phyloP scores from a whole-genome alignment of 2,888 invertebrate species.

The Troides aeacus region DNA sequence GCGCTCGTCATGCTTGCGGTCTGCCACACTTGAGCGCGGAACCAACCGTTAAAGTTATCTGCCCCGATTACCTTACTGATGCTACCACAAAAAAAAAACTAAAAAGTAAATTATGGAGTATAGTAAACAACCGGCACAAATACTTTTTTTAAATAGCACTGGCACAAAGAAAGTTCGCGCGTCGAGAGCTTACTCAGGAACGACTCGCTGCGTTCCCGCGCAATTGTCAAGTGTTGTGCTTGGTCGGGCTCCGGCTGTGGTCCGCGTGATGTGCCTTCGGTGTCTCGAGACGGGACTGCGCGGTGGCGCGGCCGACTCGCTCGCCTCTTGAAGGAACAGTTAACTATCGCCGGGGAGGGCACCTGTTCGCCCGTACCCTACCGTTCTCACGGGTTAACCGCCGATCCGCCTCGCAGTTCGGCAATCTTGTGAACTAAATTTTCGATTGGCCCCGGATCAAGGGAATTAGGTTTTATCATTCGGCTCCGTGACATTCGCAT shows the following conservation, averaged over 20 bases:
- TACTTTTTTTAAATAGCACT: conserved; percentile 36
- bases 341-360: conserved; percentile 69
- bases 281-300: conserved; percentile 67
- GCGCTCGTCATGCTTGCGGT: conserved; percentile 78
- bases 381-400: conserved; percentile 75
- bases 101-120: conserved; percentile 31
- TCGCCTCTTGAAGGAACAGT: conserved; percentile 69
- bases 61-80: conserved; percentile 77
- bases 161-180: conserved; percentile 31
- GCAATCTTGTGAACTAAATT: conserved; percentile 75
- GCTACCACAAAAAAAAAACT: conserved; percentile 59
- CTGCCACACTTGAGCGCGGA: conserved; percentile 78
- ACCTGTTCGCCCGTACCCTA: conserved; percentile 66
- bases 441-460: conserved; percentile 74
- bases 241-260: conserved; percentile 32
- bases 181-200: conserved; percentile 32
- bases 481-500: conserved; percentile 67
- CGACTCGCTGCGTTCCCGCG: conserved; percentile 38
- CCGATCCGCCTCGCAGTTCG: conserved; percentile 62
- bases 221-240: conserved; percentile 31
- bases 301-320: conserved; percentile 57
- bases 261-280: conserved; percentile 63
- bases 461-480: conserved; percentile 63
- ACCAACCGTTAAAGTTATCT: conserved; percentile 78
- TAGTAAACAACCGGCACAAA: conserved; percentile 35